These are phyloP conservation scores for Tretioscincus oriximinensis DNA, from an alignment of 2,113 vertebrate genomes.

Conservation along the genomic window DNA sequence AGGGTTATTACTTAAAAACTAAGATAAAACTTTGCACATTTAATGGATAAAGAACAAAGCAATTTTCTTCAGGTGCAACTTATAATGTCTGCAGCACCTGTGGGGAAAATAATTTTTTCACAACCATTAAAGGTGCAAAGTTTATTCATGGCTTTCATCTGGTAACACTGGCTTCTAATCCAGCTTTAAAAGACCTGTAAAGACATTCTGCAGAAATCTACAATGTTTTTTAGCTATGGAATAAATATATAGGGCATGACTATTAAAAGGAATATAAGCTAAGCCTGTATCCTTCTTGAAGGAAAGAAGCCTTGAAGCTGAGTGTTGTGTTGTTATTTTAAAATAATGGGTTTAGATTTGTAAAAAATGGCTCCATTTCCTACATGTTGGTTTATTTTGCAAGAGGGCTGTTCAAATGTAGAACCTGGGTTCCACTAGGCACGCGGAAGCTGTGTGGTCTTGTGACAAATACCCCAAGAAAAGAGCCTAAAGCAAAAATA, in stretches of 20 bases:
- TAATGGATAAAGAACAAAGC: too few relatives aligned
- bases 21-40: too few relatives aligned
- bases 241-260: neutral
- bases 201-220: too few relatives aligned
- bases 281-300: neutral
- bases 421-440: neutral
- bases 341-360: too few relatives aligned
- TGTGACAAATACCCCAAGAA: neutral
- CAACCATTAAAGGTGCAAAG: too few relatives aligned
- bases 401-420: neutral
- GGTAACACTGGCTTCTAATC: neutral
- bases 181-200: neutral
- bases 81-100: too few relatives aligned
- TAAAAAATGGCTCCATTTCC: neutral
- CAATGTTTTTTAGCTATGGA: too few relatives aligned
- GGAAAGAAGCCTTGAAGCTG: neutral
- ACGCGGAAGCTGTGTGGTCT: neutral
- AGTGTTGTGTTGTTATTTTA: neutral
- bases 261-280: neutral
- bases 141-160: too few relatives aligned
- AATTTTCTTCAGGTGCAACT: too few relatives aligned
- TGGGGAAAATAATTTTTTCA: too few relatives aligned
- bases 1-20: too few relatives aligned
- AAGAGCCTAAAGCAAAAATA: neutral
- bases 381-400: neutral